These are phyloP conservation scores for Smutsia temminckii DNA, from an alignment of 2,797 vertebrate species.

Conservation along the genomic window DNA sequence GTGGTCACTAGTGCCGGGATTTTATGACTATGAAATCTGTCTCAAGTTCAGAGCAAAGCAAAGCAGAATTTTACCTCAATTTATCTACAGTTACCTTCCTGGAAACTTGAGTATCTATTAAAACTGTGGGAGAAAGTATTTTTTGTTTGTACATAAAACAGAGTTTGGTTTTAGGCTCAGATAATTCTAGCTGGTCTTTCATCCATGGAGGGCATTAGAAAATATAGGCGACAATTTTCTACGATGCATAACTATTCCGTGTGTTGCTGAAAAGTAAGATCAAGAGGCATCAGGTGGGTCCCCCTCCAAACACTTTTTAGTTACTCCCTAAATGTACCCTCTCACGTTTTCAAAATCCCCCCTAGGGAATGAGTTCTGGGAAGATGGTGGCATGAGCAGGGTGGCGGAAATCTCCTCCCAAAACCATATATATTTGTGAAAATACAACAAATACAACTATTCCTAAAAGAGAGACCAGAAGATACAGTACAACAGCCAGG, in stretches of 20 bases:
- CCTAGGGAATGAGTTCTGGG: not conserved
- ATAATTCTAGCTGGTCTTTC: not conserved
- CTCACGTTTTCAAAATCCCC: conserved; percentile 16
- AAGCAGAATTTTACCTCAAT: not conserved
- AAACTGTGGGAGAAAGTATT: not conserved
- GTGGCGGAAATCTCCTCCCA: no score
- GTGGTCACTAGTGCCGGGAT: not conserved
- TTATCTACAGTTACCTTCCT: not conserved
- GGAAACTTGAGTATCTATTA: not conserved
- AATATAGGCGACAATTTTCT: not conserved
- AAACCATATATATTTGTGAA: no score
- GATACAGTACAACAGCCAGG: no score
- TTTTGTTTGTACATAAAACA: not conserved
- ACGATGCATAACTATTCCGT: not conserved
- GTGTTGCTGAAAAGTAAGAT: not conserved
- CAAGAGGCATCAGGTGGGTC: not conserved
- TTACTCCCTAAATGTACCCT: not conserved
- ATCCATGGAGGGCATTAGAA: not conserved
- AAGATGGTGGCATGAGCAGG: no score
- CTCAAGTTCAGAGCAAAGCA: not conserved
- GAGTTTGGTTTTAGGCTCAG: not conserved
- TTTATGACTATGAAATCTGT: not conserved
- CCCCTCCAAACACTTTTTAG: not conserved
- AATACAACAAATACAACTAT: no score
- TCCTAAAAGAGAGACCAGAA: no score